Base-by-base conservation (phyloP, 2,113 vertebrate species). In the Lichenostomus cassidix region DNA sequence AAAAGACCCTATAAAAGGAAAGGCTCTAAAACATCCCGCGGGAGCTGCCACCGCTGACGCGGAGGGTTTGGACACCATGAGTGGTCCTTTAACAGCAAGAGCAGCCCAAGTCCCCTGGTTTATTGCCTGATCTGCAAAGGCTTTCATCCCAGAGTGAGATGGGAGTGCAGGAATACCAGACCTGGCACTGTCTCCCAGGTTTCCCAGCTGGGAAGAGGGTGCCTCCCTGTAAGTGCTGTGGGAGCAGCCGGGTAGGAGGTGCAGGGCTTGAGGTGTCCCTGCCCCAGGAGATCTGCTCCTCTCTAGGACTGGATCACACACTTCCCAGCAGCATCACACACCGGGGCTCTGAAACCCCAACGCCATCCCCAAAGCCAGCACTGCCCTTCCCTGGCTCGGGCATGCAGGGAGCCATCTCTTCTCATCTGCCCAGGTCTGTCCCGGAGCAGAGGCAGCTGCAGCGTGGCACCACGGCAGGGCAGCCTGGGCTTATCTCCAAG, bases 401-500 rank as follows among this genome's bases (percentile, higher is more conserved):
- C 0, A 0, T 7, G 47, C 65, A 24, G 7, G 3, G 52, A 76
- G 56, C 39, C 31, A 9, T n/a, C 3, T 0, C 24, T 90, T 16
- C 60, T 52, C 5, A 0, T 27, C 14, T 27, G 12, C 31, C 42
- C 3, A 1, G 39, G 5, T 28, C 58, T 29, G 39, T 52, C 73
- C 55, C 0, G 0, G 18, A 49, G 90, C 73, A 62, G 68, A 35
- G 59, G 92, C 53, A 89, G 91, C 90, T 69, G 60, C 86, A 59
- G 77, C 8, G 23, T 42, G 69, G 88, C 94, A 92, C 80, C 53
- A 23, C 8, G 0, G 52, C 81, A 69, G 60, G 83, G 78, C 90
- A 90, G 94, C 79, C 91, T n/a, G 87, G 94, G 71, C 91, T 81
- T 29, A 35, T 44, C 90, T 89, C 90, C 90, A 81, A 81, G 74